Percentiles rank a stretch among this genome's conserved stretches.
phyloP scores from a whole-genome alignment of 2,113 vertebrate genomes.

The Numenius arquata region DNA sequence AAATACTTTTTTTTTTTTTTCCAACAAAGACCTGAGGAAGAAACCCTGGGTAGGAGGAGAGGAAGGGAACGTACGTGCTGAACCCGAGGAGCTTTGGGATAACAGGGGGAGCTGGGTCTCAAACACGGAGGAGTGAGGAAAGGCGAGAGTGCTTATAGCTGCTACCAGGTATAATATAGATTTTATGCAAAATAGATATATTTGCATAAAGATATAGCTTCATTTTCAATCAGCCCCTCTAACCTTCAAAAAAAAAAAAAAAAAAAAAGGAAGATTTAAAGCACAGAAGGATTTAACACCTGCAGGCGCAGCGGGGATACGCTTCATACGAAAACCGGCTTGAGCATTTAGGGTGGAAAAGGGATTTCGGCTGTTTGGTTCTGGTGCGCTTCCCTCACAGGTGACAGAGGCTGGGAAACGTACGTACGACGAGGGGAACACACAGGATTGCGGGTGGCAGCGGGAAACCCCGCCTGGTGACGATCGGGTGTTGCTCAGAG shows the following conservation, averaged over 20 bases:
- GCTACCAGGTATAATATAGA: background rate
- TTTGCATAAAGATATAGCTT: background rate
- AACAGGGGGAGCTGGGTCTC: background rate
- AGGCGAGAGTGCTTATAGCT: background rate
- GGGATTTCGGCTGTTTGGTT: background rate
- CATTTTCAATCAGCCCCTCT: background rate
- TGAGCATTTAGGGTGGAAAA: background rate
- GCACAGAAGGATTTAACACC: background rate
- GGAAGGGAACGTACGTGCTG: background rate
- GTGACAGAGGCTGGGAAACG: background rate
- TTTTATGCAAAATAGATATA: background rate
- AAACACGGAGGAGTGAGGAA: background rate
- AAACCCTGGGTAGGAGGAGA: constrained; percentile 1
- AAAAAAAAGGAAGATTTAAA: background rate
- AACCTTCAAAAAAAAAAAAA: background rate
- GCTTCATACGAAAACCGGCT: fast-evolving
- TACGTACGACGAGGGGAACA: fast-evolving
- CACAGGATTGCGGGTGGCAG: fast-evolving
- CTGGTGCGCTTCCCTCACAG: background rate
- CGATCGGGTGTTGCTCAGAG: background rate
- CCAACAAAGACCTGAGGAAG: background rate
- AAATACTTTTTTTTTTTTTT: background rate
- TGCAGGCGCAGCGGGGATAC: fast-evolving
- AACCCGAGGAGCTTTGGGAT: background rate
- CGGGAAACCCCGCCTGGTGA: background rate